These are phyloP conservation scores for Epizoanthus fatuus DNA, from an alignment of 92 coral and sea anemone species.

Conservation along the genomic window DNA sequence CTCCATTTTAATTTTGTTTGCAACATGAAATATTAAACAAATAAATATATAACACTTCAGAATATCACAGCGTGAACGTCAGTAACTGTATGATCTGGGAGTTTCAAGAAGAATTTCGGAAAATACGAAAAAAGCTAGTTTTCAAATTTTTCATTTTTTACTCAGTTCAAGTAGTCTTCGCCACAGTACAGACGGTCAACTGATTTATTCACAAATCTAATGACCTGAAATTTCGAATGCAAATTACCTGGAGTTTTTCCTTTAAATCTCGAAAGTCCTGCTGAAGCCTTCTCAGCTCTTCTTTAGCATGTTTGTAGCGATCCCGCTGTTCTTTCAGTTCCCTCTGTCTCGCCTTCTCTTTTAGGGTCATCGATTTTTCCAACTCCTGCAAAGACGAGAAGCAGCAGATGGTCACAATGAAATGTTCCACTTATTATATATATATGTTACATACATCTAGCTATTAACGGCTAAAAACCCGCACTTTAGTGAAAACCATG, in stretches of 20 bases:
- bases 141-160: too few relatives aligned
- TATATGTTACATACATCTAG: too few relatives aligned
- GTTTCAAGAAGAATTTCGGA: too few relatives aligned
- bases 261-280: slow-evolving; percentile 78
- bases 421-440: too few relatives aligned
- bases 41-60: not conserved
- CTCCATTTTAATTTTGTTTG: not conserved
- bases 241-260: slow-evolving; percentile 85
- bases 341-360: slow-evolving; percentile 93
- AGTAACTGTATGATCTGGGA: too few relatives aligned
- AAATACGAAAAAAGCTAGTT: too few relatives aligned
- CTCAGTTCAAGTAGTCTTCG: not conserved
- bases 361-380: slow-evolving; percentile 81
- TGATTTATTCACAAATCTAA: not conserved
- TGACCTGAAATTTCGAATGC: not conserved
- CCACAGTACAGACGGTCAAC: not conserved
- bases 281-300: slow-evolving; percentile 71
- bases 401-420: not conserved
- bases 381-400: slow-evolving; percentile 76
- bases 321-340: slow-evolving; percentile 91
- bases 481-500: too few relatives aligned
- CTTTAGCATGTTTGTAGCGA: slow-evolving; percentile 80
- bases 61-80: too few relatives aligned
- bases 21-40: not conserved
- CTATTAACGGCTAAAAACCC: not conserved